Conservation (phyloP, 2,113 vertebrate species). For the Planiliza haematocheilus region DNA sequence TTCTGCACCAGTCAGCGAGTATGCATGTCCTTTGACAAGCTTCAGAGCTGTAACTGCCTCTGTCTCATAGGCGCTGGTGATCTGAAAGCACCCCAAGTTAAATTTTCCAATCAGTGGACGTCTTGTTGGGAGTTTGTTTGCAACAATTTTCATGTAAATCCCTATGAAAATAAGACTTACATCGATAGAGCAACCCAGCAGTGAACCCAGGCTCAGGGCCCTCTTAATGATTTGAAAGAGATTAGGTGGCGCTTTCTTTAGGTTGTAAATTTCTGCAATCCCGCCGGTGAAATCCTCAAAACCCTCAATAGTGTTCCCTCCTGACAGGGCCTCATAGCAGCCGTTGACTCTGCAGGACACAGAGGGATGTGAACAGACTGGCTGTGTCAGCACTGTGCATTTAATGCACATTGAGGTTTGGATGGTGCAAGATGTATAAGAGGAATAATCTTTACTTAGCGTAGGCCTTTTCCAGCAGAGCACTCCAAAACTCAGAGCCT, state of each 20-base stretch:
- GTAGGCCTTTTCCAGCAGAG: constrained; percentile 80
- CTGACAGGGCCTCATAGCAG: constrained; percentile 91
- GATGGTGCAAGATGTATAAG: neutral
- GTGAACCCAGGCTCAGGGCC: constrained; percentile 77
- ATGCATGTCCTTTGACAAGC: constrained; percentile 90
- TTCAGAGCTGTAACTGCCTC: constrained; percentile 86
- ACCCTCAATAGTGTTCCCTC: constrained; percentile 92
- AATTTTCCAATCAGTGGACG: neutral
- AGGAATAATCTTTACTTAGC: constrained; percentile 73
- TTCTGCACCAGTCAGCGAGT: constrained; percentile 88
- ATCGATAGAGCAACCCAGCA: constrained; percentile 84
- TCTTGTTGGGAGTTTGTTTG: neutral
- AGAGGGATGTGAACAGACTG: neutral
- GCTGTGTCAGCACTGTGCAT: neutral
- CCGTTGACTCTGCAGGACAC: constrained; percentile 85
- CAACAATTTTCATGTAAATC: constrained; percentile 4
- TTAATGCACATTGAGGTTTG: neutral
- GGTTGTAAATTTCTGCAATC: constrained; percentile 88
- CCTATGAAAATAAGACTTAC: constrained; percentile 58
- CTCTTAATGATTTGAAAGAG: constrained; percentile 80
- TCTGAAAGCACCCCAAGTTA: constrained; percentile 58
- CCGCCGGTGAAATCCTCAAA: constrained; percentile 98
- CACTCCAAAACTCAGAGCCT: constrained; percentile 84
- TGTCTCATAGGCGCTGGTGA: constrained; percentile 72
- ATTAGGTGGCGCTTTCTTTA: constrained; percentile 76